Conservation (phyloP, 2,797 vertebrate species). For the Oryzias dopingdopingensis region DNA sequence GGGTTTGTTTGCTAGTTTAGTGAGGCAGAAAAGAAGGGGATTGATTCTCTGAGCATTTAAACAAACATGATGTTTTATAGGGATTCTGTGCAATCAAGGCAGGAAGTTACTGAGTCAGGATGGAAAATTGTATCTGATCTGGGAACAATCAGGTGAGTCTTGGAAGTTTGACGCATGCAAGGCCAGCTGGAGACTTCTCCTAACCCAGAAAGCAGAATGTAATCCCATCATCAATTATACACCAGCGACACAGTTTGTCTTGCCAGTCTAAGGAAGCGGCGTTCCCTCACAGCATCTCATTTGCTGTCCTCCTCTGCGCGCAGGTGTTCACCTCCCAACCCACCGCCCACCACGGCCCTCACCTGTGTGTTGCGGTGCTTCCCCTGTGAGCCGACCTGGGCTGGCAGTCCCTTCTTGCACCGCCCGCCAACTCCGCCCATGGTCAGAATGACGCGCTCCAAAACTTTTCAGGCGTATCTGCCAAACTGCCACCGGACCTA, state of each 20-base stretch:
- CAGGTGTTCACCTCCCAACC: constrained; percentile 88
- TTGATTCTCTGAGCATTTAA: too few species aligned
- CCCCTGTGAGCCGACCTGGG: constrained; percentile 98
- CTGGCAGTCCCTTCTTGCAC: constrained; percentile 95
- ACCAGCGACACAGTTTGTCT: constrained; percentile 29
- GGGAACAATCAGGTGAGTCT: not conserved
- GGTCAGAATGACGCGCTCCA: constrained; percentile 90
- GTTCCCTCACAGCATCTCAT: constrained; percentile 12
- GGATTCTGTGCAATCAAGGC: too few species aligned
- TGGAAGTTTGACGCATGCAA: constrained; percentile 17
- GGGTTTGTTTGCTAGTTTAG: too few species aligned
- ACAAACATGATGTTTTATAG: too few species aligned
- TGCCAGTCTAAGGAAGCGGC: constrained; percentile 17
- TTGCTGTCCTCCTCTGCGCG: not conserved
- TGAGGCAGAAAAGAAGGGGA: too few species aligned
- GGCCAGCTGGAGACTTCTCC: constrained; percentile 18
- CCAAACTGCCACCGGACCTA: constrained; percentile 97
- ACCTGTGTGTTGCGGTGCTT: constrained; percentile 99
- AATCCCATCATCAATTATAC: constrained; percentile 36
- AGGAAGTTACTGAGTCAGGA: too few species aligned
- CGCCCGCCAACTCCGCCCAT: constrained; percentile 90
- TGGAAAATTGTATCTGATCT: constrained; percentile 2
- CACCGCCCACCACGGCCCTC: constrained; percentile 97
- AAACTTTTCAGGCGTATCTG: constrained; percentile 98
- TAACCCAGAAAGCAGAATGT: constrained; percentile 13